Conservation (phyloP, 2,797 vertebrate genomes). For the Malacoraja senta region DNA sequence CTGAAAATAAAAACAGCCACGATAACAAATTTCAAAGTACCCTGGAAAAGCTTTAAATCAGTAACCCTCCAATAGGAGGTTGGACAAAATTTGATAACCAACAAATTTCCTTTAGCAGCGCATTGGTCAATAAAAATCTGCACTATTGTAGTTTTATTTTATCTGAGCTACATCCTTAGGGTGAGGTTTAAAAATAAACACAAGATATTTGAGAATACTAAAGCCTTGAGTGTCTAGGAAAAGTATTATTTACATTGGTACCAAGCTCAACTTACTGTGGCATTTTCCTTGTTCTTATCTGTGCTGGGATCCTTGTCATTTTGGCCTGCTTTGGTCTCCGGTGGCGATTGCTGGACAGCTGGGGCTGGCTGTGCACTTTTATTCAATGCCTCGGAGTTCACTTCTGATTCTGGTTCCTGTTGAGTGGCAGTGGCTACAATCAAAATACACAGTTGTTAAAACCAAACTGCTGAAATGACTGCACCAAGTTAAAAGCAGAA, state of each 20-base stretch:
- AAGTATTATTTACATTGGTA: not conserved
- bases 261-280: conserved; percentile 62
- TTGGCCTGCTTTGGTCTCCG: conserved; percentile 62
- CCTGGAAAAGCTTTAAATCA: not conserved
- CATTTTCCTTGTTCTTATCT: conserved; percentile 82
- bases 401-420: conserved; percentile 80
- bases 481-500: not conserved
- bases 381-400: conserved; percentile 64
- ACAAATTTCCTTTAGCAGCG: not conserved
- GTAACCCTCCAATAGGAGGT: not conserved
- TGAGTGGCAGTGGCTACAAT: conserved; percentile 80
- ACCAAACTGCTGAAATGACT: not conserved
- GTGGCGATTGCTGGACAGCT: conserved; percentile 61
- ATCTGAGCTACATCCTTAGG: not conserved
- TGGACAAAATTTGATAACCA: not conserved
- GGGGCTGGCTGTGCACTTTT: conserved; percentile 72
- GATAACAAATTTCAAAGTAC: not conserved
- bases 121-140: not conserved
- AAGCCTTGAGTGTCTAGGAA: not conserved
- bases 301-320: conserved; percentile 72
- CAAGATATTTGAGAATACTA: not conserved
- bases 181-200: not conserved
- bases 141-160: not conserved
- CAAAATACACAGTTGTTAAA: conserved; percentile 30
- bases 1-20: not conserved